A percentile compares a stretch with the other conserved stretches of the same genome.
These are phyloP conservation scores for Drosophila insularis DNA, from an alignment of 1,140 invertebrate genomes.

Conservation along the genomic window DNA sequence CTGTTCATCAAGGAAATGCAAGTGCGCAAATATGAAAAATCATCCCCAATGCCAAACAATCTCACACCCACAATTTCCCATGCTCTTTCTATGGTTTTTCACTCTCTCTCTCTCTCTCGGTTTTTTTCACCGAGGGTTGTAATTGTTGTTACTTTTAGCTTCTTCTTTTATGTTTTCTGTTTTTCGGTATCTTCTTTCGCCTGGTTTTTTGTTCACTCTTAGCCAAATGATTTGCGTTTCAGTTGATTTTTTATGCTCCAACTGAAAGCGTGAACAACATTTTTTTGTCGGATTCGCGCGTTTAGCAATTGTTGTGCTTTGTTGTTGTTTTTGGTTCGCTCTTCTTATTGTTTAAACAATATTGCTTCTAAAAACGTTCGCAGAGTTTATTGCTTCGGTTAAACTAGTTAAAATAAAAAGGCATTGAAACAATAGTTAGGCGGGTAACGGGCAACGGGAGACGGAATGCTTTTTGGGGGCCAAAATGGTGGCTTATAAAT, in stretches of 20 bases:
- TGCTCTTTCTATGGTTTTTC: background rate
- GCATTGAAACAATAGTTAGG: background rate
- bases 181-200: conserved; percentile 61
- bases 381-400: conserved; percentile 13
- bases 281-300: conserved; percentile 32
- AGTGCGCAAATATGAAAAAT: conserved; percentile 66
- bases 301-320: conserved; percentile 1
- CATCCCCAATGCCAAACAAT: conserved; percentile 5
- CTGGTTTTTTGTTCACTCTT: conserved; percentile 34
- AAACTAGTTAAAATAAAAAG: conserved; percentile 11
- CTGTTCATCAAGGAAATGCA: conserved; percentile 55
- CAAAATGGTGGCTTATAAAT: conserved; percentile 43
- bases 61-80: conserved; percentile 7
- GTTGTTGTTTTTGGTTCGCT: conserved; percentile 20
- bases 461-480: conserved; percentile 11
- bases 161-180: conserved; percentile 53
- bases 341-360: conserved; percentile 29
- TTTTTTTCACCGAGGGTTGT: conserved; percentile 39
- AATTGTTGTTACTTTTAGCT: conserved; percentile 53
- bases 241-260: conserved; percentile 69
- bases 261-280: conserved; percentile 64
- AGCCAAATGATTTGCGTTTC: conserved; percentile 68
- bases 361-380: conserved; percentile 28
- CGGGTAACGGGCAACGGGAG: too few species aligned
- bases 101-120: conserved; percentile 19